Percentiles rank a stretch among this genome's conserved stretches.
These are phyloP conservation scores for Napeogenes sylphis DNA, from an alignment of 2,888 invertebrate species.

Conservation along the genomic window DNA sequence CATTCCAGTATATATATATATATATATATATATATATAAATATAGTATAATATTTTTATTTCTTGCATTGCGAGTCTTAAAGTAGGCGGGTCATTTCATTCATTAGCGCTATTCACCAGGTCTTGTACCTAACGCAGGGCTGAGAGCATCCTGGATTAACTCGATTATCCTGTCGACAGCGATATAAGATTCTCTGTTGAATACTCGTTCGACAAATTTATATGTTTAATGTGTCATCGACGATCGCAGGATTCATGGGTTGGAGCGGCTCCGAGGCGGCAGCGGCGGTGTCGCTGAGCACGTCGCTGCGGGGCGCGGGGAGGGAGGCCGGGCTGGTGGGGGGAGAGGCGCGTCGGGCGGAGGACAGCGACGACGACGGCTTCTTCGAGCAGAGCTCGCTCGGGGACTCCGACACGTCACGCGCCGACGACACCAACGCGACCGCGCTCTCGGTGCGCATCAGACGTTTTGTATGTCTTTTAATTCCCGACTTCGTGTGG, in stretches of 20 bases:
- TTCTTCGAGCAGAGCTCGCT: constrained; percentile 65
- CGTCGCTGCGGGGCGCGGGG: constrained; percentile 12
- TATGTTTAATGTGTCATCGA: no score
- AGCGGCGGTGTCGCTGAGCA: constrained; percentile 9
- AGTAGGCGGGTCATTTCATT: no score
- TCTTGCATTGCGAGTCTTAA: no score
- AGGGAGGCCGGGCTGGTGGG: constrained; percentile 19
- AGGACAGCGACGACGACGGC: constrained; percentile 63
- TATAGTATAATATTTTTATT: not conserved
- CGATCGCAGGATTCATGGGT: constrained; percentile 30
- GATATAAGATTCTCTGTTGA: no score
- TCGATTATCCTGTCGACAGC: no score
- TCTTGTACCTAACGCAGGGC: no score
- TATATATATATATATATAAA: no score
- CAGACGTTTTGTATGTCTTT: no score
- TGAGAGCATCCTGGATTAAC: no score
- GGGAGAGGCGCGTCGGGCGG: constrained; percentile 25
- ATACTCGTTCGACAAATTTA: no score
- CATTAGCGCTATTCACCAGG: no score
- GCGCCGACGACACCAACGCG: constrained; percentile 31
- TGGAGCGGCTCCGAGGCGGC: constrained; percentile 25
- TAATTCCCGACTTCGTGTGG: not conserved
- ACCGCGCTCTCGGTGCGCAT: constrained; percentile 5
- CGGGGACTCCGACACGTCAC: constrained; percentile 44
- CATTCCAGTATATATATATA: not conserved